A percentile compares a stretch with the other conserved stretches of the same genome.
phyloP scores from a whole-genome alignment of 2,113 vertebrate species.

The Chaetorhynchus papuensis region DNA sequence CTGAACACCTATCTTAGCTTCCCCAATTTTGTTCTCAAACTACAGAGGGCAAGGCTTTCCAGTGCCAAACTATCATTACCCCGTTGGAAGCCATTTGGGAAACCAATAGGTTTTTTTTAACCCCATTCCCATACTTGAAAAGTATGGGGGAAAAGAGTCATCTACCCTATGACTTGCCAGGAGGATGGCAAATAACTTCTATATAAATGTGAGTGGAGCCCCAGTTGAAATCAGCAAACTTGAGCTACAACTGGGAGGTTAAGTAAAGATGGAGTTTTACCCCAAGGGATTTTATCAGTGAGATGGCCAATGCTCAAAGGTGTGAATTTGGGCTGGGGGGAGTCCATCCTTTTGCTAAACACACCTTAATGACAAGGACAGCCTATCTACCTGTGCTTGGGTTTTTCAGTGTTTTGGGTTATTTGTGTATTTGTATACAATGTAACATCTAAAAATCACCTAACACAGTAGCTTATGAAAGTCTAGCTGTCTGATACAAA shows the following conservation, averaged over 20 bases:
- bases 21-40: neutral
- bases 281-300: neutral
- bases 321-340: accelerated
- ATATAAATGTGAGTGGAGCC: neutral
- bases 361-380: neutral
- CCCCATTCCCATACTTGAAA: neutral
- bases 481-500: neutral
- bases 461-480: neutral
- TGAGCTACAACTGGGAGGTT: neutral
- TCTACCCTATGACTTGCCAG: neutral
- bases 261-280: neutral
- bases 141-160: neutral
- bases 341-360: neutral
- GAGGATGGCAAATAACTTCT: neutral
- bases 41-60: neutral
- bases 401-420: neutral
- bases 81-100: neutral
- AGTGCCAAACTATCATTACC: neutral
- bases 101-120: neutral
- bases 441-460: neutral
- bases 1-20: neutral
- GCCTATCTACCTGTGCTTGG: neutral
- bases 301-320: neutral
- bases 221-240: neutral
- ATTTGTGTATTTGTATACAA: neutral